phyloP scores from a whole-genome alignment of 2,888 invertebrate genomes.

The Xanthorhoe designata region DNA sequence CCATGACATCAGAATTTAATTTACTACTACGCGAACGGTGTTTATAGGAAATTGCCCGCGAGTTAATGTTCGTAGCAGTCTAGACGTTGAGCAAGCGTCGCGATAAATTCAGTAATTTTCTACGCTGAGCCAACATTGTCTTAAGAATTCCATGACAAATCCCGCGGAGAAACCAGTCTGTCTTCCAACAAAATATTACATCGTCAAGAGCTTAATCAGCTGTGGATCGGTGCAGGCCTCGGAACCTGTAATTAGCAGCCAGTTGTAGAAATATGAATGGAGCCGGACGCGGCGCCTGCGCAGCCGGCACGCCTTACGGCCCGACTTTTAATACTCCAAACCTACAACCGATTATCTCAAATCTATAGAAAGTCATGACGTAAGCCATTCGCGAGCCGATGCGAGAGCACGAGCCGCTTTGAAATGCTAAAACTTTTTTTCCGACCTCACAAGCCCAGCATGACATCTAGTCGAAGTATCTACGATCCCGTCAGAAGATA shows the following conservation, averaged over 20 bases:
- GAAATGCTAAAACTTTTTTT: constrained; percentile 57
- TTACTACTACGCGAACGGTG: constrained; percentile 62
- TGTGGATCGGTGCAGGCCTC: constrained; percentile 56
- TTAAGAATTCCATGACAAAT: constrained; percentile 35
- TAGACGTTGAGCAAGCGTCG: constrained; percentile 39
- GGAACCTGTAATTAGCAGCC: constrained; percentile 73
- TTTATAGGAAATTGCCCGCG: constrained; percentile 63
- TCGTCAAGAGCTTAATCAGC: constrained; percentile 76
- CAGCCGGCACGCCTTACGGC: constrained; percentile 55
- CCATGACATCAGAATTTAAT: constrained; percentile 73
- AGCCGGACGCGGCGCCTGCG: constrained; percentile 55
- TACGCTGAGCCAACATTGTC: constrained; percentile 45
- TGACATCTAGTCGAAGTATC: constrained; percentile 70
- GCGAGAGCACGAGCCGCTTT: constrained; percentile 27
- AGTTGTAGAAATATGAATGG: constrained; percentile 80
- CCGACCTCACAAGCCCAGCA: constrained; percentile 54
- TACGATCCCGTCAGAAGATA: constrained; percentile 65
- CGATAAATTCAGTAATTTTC: constrained; percentile 56
- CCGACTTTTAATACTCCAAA: constrained; percentile 51
- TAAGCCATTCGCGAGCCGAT: constrained; percentile 36
- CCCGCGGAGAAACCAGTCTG: constrained; percentile 44
- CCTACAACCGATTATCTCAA: constrained; percentile 38
- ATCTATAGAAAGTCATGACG: constrained; percentile 37
- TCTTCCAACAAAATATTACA: constrained; percentile 63
- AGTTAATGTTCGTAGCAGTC: constrained; percentile 32